Percentiles rank a stretch among this genome's conserved stretches.
Evolutionary conservation across 2,113 vertebrate genomes (phyloP).

Genomic region (Patagioenas fasciata): DNA sequence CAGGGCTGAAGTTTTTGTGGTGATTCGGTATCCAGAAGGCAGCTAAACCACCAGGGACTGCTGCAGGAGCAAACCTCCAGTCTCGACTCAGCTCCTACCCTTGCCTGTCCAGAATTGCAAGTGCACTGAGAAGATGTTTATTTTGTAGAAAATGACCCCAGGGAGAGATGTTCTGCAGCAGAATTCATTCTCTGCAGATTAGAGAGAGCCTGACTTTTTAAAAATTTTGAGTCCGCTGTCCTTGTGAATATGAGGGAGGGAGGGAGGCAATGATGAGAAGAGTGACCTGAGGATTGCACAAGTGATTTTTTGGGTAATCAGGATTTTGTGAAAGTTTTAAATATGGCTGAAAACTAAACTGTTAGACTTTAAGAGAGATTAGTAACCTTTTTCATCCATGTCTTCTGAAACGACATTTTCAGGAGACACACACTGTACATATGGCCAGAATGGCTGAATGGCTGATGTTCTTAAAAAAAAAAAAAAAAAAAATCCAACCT

Average conservation of each 20-base stretch:
- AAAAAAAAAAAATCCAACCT: neutral
- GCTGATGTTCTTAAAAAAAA: neutral
- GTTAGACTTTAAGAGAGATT: neutral
- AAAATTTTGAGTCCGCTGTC: neutral
- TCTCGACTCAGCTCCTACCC: neutral
- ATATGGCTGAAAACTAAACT: neutral
- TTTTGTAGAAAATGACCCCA: neutral
- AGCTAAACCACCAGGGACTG: neutral
- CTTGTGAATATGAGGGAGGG: neutral
- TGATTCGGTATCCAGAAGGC: neutral
- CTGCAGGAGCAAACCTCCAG: neutral
- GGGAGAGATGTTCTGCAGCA: neutral
- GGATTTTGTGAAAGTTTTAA: neutral
- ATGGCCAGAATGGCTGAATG: neutral
- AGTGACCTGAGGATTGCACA: neutral
- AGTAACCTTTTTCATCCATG: neutral
- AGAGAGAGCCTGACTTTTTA: neutral
- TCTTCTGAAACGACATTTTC: neutral
- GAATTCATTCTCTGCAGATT: neutral
- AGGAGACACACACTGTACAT: neutral
- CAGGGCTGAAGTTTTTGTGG: neutral
- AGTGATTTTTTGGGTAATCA: neutral
- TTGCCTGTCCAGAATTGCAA: neutral
- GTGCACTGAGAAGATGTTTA: neutral
- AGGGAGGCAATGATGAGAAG: accelerated